Evolutionary conservation across 2,113 vertebrate genomes (phyloP).

Genomic region (Pelobates fuscus): DNA sequence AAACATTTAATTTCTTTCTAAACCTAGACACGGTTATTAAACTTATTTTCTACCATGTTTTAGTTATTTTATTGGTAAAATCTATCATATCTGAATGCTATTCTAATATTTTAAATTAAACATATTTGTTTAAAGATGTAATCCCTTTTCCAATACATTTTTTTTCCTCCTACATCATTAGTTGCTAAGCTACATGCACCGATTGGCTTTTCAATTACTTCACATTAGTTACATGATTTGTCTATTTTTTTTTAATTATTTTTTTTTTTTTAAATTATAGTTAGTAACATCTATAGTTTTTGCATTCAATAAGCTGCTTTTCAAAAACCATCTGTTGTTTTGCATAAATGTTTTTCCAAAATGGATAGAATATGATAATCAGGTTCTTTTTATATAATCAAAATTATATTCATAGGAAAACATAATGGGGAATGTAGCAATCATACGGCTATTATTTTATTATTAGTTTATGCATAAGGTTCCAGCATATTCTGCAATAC

Average conservation of each 20-base stretch:
- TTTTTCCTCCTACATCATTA: not conserved
- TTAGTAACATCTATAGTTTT: not conserved
- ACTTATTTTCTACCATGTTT: no score
- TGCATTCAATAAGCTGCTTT: not conserved
- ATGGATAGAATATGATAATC: not conserved
- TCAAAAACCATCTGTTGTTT: slow-evolving; percentile 1
- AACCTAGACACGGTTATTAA: no score
- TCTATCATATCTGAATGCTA: no score
- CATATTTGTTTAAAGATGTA: no score
- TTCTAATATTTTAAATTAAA: no score
- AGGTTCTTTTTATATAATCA: not conserved
- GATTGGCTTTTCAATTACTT: not conserved
- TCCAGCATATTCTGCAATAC: no score
- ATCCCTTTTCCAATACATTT: no score
- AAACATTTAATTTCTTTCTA: no score
- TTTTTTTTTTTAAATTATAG: not conserved
- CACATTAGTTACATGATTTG: not conserved
- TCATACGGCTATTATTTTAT: no score
- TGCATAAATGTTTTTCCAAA: not conserved
- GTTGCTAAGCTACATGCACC: not conserved
- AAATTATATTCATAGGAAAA: not conserved
- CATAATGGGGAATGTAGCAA: not conserved
- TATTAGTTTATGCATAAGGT: no score
- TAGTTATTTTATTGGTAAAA: no score
- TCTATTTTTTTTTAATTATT: not conserved